Base-by-base conservation (phyloP, 2,797 vertebrate genomes). In the Sebastes dallii region DNA sequence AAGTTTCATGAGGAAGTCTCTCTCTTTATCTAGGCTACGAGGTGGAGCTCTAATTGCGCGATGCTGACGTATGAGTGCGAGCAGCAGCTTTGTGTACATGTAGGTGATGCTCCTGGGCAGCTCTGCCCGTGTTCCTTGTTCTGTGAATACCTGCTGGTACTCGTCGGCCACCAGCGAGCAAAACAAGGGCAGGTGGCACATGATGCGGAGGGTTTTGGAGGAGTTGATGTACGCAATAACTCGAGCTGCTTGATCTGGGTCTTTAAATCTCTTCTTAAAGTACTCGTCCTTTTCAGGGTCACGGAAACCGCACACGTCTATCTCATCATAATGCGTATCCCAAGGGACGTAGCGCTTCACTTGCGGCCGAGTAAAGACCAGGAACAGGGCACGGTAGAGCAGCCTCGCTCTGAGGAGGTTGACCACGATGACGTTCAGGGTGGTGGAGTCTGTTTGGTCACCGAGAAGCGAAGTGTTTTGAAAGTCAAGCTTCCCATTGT, bases 171-270 rank as follows among this genome's bases (percentile, higher is more conserved):
- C 66, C 73, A 92, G 78, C 6, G 87, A 88, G 75, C 86, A 93
- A 79, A 96, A 96, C 77, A 95, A 61, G 0, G 96, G 96, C 74
- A 95, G 81, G 78, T 95, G 93, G 85, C 96, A 96, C 96, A 96
- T 96, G 73, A 95, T 89, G 72, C 84, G 80, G 32, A 96, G 86
- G 3, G 92, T 95, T 81, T 86, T 94, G 42, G 62, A 60, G 6
- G 94, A 94, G 27, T 78, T 88, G 22, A 95, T 36, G 2, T 94
- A 81, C 2, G 56, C 72, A 4, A 95, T 86, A 10, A 95, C 91
- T 73, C 18, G 80, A 27, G 83, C 80, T 2, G 95, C 95, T 67
- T 94, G 88, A 10, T 30, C 74, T 2, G 55, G 72, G 6, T 96
- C 83, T 4, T 6, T n/a, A 46, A 95, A 94, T 24, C 89, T 91